Base-by-base conservation (phyloP, 2,113 vertebrate genomes). In the Cyprinodon brontotheroides region DNA sequence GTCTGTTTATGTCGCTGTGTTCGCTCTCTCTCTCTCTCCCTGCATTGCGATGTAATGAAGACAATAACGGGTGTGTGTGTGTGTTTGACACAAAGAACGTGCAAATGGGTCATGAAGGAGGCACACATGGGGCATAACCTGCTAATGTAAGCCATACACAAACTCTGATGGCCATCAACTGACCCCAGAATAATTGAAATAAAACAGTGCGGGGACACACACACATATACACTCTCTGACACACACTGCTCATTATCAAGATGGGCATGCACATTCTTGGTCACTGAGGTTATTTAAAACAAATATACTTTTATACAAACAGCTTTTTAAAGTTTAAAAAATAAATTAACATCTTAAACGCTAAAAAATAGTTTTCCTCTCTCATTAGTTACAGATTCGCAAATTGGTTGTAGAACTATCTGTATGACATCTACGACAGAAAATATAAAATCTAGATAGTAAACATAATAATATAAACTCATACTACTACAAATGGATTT, bases 61-160 rank as follows among this genome's bases (percentile, higher is more conserved):
- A n/a, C 7, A 71, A 50, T 36, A 53, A 60, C 29, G 47, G 3
- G 45, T 17, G 20, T 69, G 9, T 59, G 29, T 39, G 22, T 29
- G 41, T 60, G 1, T 36, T 17, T 20, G 36, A 71, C 3, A 67
- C 36, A 10, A 43, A 13, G 43, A 74, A 60, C 69, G 53, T 64
- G 66, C 53, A 74, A 72, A 82, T 77, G 41, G 72, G 61, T 68
- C 20, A 43, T 29, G 78, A 80, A 86, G 82, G 72, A 74, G 29
- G 14, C 81, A 82, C 79, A 88, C 57, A 84, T 83, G 81, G 81
- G 71, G 57, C 12, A 2, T 38, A 71, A 77, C 85, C 74, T 72
- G 67, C 22, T 78, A 70, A 80, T 78, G 68, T 68, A 77, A 50
- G 73, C 29, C 75, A 73, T 63, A 64, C 67, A 82, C 53, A 72